A percentile compares a stretch with the other conserved stretches of the same genome.
Evolutionary conservation across 2,113 vertebrate genomes (phyloP).

Genomic region (Sceloporus undulatus): DNA sequence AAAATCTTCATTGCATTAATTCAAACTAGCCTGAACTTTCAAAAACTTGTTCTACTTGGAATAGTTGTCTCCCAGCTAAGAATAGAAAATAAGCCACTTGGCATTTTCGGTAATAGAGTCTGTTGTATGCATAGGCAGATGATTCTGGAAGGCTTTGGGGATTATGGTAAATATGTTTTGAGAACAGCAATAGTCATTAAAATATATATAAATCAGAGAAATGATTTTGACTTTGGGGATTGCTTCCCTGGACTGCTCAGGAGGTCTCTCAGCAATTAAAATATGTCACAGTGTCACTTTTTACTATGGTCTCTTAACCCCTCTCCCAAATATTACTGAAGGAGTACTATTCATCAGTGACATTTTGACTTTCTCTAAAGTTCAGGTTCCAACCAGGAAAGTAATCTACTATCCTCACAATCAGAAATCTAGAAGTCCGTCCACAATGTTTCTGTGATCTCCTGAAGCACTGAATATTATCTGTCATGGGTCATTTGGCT

Average conservation of each 20-base stretch:
- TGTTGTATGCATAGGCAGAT: constrained; percentile 16
- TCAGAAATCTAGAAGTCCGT: neutral
- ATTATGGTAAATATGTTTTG: constrained; percentile 23
- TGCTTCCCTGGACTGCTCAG: neutral
- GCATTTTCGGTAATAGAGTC: constrained; percentile 5
- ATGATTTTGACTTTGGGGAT: constrained; percentile 3
- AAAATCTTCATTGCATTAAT: neutral
- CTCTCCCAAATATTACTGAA: neutral
- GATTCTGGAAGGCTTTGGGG: constrained; percentile 25
- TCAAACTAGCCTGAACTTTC: constrained; percentile 25
- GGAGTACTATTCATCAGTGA: neutral
- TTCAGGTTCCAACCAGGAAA: neutral
- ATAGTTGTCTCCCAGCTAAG: constrained; percentile 26
- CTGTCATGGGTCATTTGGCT: neutral
- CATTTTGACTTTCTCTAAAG: neutral
- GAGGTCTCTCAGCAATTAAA: constrained; percentile 21
- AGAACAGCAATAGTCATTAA: constrained; percentile 29
- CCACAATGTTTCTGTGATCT: neutral
- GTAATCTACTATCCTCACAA: neutral
- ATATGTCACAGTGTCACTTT: neutral
- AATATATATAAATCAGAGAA: constrained; percentile 19
- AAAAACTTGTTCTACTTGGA: constrained; percentile 30
- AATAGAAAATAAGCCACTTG: constrained; percentile 28
- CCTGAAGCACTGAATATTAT: neutral
- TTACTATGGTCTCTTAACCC: neutral